Evolutionary conservation across 2,888 invertebrate genomes (phyloP).

Genomic region (Cybosia mesomella): DNA sequence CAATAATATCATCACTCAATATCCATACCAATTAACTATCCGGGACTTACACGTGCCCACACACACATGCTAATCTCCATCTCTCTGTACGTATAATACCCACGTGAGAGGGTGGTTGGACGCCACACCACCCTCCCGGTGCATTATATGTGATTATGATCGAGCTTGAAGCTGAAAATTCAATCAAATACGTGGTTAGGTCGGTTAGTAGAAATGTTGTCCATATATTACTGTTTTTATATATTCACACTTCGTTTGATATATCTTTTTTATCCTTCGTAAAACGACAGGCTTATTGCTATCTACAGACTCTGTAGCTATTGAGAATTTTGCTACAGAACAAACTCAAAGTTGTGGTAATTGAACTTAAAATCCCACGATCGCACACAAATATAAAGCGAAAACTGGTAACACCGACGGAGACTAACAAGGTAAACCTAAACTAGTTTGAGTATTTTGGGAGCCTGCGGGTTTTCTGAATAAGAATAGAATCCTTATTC

Average conservation of each 20-base stretch:
- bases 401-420: not conserved
- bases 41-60: constrained; percentile 57
- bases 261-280: not conserved
- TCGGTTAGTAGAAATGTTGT: not conserved
- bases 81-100: constrained; percentile 14
- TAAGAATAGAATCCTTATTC: too few relatives aligned
- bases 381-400: not conserved
- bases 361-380: not conserved
- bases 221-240: not conserved
- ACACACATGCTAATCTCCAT: constrained; percentile 27
- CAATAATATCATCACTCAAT: constrained; percentile 26
- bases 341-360: not conserved
- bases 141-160: constrained; percentile 26
- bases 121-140: constrained; percentile 36
- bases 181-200: constrained; percentile 29
- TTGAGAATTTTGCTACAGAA: not conserved
- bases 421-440: not conserved
- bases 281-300: too few relatives aligned
- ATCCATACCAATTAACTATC: constrained; percentile 50
- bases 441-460: too few relatives aligned
- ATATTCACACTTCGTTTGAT: not conserved
- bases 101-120: constrained; percentile 35
- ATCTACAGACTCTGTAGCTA: too few relatives aligned
- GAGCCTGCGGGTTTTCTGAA: too few relatives aligned
- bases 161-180: constrained; percentile 6